Evolutionary conservation across 2,113 vertebrate species (phyloP).

Genomic region (Strix aluco): DNA sequence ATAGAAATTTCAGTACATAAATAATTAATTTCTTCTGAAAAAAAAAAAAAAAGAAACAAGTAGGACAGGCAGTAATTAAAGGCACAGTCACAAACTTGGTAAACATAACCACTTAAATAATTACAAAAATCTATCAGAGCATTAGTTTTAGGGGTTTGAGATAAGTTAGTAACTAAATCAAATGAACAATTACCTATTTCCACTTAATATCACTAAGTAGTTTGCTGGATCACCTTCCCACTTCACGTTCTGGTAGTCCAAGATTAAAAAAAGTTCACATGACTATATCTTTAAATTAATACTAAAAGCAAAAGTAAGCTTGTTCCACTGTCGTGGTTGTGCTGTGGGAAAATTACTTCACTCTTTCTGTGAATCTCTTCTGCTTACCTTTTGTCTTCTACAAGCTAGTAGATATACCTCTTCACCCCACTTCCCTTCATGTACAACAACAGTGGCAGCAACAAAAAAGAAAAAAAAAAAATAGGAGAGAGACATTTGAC

Average conservation of each 20-base stretch:
- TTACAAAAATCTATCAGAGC: background rate
- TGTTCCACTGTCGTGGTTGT: background rate
- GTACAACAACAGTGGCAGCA: background rate
- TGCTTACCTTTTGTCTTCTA: background rate
- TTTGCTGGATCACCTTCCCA: background rate
- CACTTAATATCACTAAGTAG: background rate
- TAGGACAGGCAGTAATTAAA: background rate
- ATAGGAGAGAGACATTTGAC: background rate
- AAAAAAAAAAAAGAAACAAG: background rate
- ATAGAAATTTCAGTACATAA: background rate
- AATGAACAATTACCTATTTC: background rate
- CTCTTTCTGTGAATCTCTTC: background rate
- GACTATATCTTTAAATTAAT: background rate
- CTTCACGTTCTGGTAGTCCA: background rate
- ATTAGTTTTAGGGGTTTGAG: background rate
- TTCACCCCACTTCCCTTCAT: background rate
- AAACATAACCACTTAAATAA: background rate
- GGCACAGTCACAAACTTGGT: accelerated
- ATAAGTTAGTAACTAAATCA: background rate
- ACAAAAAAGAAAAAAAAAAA: background rate
- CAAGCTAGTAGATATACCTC: background rate
- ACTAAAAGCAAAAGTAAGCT: background rate
- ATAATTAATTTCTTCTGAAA: background rate
- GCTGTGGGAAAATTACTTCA: background rate
- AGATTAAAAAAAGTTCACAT: background rate